A percentile compares a stretch with the other conserved stretches of the same genome.
Conservation (phyloP, 2,797 vertebrate genomes). For the Euphonia xanthogaster region DNA sequence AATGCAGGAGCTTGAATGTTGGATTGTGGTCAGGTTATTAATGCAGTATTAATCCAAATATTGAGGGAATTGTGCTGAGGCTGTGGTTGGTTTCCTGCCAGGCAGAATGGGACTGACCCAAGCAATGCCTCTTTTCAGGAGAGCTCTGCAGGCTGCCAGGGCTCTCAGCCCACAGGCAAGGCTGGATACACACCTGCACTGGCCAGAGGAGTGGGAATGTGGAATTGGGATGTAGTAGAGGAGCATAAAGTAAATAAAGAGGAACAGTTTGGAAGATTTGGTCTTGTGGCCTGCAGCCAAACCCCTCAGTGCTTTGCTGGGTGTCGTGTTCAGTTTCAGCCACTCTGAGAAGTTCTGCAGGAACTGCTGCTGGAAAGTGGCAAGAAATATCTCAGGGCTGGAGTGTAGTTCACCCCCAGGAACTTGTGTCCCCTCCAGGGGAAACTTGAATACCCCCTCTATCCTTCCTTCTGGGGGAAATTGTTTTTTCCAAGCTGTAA, state of each 20-base stretch:
- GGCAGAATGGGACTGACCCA: background rate
- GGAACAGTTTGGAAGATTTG: background rate
- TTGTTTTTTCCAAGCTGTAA: background rate
- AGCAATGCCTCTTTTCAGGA: background rate
- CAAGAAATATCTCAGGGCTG: background rate
- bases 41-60: background rate
- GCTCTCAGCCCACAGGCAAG: background rate
- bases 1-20: background rate
- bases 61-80: background rate
- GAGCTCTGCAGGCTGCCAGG: background rate
- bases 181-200: background rate
- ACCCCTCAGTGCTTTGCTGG: background rate
- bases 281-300: background rate
- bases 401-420: background rate
- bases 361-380: background rate
- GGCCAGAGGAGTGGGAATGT: background rate
- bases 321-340: background rate
- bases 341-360: background rate
- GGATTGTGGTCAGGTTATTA: background rate
- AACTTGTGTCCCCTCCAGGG: background rate
- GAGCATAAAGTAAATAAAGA: background rate
- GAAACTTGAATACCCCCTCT: no score
- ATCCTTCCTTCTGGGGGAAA: background rate
- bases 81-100: background rate
- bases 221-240: accelerated